Conservation (phyloP, 2,113 vertebrate genomes). For the Nipponia nippon region DNA sequence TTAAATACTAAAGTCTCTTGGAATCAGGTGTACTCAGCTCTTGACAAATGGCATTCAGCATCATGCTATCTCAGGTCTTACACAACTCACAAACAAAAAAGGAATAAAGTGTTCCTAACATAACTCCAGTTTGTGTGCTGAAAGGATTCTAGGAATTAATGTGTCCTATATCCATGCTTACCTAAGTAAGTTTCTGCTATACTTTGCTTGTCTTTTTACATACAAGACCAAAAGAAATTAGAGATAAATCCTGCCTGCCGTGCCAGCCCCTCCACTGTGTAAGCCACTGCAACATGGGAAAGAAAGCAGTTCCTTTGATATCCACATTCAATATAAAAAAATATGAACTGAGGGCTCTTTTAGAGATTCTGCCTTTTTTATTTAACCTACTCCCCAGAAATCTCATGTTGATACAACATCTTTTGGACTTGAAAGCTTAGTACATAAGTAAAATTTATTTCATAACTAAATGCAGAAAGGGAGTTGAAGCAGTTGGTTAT, state of each 20-base stretch:
- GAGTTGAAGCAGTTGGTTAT: neutral
- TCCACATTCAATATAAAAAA: neutral
- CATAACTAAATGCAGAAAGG: neutral
- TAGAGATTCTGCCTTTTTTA: neutral
- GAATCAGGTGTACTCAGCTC: neutral
- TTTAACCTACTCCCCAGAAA: neutral
- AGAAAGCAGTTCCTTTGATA: neutral
- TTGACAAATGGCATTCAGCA: neutral
- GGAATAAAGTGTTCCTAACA: neutral
- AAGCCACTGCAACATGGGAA: neutral
- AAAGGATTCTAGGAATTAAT: neutral
- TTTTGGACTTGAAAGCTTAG: neutral
- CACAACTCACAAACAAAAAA: neutral
- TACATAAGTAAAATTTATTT: neutral
- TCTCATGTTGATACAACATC: neutral
- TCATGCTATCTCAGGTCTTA: neutral
- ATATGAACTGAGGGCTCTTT: neutral
- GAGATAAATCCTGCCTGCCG: neutral
- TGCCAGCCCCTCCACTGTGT: neutral
- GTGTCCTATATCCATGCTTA: neutral
- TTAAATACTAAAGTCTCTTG: neutral
- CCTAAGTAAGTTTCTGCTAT: neutral
- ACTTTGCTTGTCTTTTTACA: neutral
- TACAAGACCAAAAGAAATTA: neutral
- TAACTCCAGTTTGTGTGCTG: neutral